These are phyloP conservation scores for Accipiter virgatus DNA, from an alignment of 2,113 vertebrate genomes.

Conservation along the genomic window DNA sequence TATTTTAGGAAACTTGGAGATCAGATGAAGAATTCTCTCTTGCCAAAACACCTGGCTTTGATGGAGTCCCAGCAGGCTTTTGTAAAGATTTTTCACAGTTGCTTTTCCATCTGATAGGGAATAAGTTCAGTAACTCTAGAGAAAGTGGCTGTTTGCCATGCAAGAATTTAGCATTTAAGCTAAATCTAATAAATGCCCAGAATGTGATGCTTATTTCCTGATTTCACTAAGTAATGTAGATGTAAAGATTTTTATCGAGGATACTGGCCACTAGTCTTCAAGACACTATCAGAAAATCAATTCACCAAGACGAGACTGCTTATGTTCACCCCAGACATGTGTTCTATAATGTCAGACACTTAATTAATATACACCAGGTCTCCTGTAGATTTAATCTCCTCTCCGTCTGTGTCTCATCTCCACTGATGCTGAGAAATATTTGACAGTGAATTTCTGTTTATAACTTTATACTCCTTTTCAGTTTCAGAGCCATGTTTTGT, in stretches of 20 bases:
- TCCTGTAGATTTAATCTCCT: conserved; percentile 66
- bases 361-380: conserved; percentile 67
- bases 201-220: conserved; percentile 33
- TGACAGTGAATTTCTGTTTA: conserved; percentile 61
- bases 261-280: conserved; percentile 42
- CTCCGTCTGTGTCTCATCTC: conserved; percentile 38
- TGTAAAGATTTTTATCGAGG: conserved; percentile 57
- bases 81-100: conserved; percentile 4
- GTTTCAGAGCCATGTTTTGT: conserved; percentile 16
- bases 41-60: conserved; percentile 1
- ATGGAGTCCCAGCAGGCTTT: neutral
- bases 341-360: conserved; percentile 65
- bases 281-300: conserved; percentile 71
- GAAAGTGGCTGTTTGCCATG: conserved; percentile 9
- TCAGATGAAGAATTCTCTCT: neutral
- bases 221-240: conserved; percentile 49
- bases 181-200: conserved; percentile 44
- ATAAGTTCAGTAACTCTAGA: conserved; percentile 22
- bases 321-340: conserved; percentile 53
- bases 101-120: conserved; percentile 33
- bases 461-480: conserved; percentile 33
- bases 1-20: neutral
- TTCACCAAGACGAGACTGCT: conserved; percentile 50
- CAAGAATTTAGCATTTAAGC: conserved; percentile 34
- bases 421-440: conserved; percentile 30